These are phyloP conservation scores for Amphiura filiformis DNA, from an alignment of 35 echinoderm and acorn worm species.

Conservation along the genomic window DNA sequence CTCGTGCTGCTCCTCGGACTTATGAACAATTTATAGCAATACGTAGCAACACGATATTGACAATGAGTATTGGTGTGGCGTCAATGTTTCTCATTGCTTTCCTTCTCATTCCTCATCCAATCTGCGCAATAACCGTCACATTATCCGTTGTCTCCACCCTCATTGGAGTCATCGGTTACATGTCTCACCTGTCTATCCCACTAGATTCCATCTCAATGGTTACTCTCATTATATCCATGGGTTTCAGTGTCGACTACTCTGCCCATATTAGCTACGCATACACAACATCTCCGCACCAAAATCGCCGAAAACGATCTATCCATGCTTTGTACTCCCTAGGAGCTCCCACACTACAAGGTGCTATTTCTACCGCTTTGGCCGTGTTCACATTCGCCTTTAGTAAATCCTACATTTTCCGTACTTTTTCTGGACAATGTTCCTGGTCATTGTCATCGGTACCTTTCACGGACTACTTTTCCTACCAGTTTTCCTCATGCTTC, in stretches of 20 bases:
- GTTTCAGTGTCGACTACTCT: no score
- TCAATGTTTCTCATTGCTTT: conserved; percentile 68
- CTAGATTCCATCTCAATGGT: no score
- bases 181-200: no score
- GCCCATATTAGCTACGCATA: conserved; percentile 69
- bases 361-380: conserved; percentile 47
- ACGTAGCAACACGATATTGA: no score
- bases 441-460: conserved; percentile 53
- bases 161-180: conserved; percentile 56
- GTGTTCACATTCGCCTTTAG: conserved; percentile 19
- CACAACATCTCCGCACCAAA: neutral
- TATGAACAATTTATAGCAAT: no score
- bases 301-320: no score
- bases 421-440: conserved; percentile 60
- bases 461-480: conserved; percentile 55
- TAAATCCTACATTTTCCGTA: conserved; percentile 38
- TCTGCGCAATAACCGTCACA: no score
- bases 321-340: conserved; percentile 34
- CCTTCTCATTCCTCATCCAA: conserved; percentile 68
- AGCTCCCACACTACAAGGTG: conserved; percentile 52
- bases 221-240: no score
- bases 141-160: conserved; percentile 64
- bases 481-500: conserved; percentile 29
- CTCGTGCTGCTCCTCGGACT: neutral
- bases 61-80: conserved; percentile 29